phyloP scores from a whole-genome alignment of 2,113 vertebrate genomes.

The Conger conger region DNA sequence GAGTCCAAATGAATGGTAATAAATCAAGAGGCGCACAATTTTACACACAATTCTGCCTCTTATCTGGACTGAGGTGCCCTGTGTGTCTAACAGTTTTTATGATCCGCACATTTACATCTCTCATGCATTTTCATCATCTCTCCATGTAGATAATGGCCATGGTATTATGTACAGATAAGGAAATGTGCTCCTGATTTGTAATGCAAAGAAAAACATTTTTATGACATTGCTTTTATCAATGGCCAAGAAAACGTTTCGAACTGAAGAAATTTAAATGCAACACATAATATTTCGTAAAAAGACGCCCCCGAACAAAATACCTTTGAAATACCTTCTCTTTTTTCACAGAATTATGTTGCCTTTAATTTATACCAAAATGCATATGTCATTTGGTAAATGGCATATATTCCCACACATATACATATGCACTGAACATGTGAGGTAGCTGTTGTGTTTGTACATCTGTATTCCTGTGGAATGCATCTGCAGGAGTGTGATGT shows the following conservation, averaged over 20 bases:
- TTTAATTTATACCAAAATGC: background rate
- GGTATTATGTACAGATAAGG: background rate
- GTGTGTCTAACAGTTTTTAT: background rate
- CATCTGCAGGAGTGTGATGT: slow-evolving; percentile 31
- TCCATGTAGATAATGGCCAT: background rate
- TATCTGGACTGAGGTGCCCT: background rate
- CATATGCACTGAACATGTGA: slow-evolving; percentile 9
- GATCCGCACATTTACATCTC: background rate
- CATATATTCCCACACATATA: slow-evolving; percentile 2
- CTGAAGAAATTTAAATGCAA: background rate
- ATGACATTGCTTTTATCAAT: background rate
- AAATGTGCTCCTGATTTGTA: background rate
- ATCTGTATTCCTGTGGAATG: slow-evolving; percentile 38
- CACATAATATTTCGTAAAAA: background rate
- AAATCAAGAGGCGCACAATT: slow-evolving; percentile 4
- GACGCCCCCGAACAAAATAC: background rate
- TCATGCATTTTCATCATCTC: slow-evolving; percentile 9
- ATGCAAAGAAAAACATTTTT: background rate
- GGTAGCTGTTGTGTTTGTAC: slow-evolving; percentile 25
- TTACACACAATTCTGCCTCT: slow-evolving; percentile 1
- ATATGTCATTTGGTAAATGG: background rate
- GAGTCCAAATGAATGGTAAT: background rate
- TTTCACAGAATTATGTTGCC: background rate
- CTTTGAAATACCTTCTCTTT: background rate
- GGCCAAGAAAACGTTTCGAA: background rate